A percentile compares a stretch with the other conserved stretches of the same genome.
These are phyloP conservation scores for Drosophila ustulata DNA, from an alignment of 2,888 invertebrate genomes.

Conservation along the genomic window DNA sequence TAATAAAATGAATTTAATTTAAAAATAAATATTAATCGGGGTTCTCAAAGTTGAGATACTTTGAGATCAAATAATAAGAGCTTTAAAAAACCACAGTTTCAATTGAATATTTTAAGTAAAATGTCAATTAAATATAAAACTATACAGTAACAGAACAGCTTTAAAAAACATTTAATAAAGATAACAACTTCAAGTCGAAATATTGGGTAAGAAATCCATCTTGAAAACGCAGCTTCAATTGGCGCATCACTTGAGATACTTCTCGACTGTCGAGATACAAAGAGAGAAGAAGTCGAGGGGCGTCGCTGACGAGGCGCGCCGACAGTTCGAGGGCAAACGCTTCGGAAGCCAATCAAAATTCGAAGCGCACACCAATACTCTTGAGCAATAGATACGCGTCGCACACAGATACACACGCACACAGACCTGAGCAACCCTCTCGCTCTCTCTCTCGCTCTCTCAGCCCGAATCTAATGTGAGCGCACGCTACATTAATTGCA, in stretches of 20 bases:
- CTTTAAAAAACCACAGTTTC: not conserved
- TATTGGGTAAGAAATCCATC: too few relatives aligned
- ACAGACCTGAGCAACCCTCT: slow-evolving; percentile 42
- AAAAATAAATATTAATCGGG: too few relatives aligned
- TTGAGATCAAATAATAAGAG: too few relatives aligned
- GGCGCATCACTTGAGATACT: slow-evolving; percentile 8
- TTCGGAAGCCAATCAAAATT: slow-evolving; percentile 84
- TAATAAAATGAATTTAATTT: too few relatives aligned
- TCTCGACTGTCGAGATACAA: slow-evolving; percentile 3
- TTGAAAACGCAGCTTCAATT: not conserved
- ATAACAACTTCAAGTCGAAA: too few relatives aligned
- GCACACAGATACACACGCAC: slow-evolving; percentile 51
- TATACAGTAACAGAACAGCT: too few relatives aligned
- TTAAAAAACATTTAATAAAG: too few relatives aligned
- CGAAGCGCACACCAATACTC: slow-evolving; percentile 70
- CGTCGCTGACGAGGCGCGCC: slow-evolving; percentile 37
- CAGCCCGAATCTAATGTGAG: slow-evolving; percentile 57
- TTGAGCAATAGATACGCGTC: slow-evolving; percentile 43
- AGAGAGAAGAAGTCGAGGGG: slow-evolving; percentile 33
- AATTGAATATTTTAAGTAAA: too few relatives aligned
- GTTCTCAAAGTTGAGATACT: too few relatives aligned
- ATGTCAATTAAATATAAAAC: too few relatives aligned
- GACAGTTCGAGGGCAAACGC: slow-evolving; percentile 37
- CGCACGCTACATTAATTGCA: slow-evolving; percentile 69
- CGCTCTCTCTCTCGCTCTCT: slow-evolving; percentile 4